Conservation (phyloP, 2,797 vertebrate species). For the Artibeus jamaicensis region DNA sequence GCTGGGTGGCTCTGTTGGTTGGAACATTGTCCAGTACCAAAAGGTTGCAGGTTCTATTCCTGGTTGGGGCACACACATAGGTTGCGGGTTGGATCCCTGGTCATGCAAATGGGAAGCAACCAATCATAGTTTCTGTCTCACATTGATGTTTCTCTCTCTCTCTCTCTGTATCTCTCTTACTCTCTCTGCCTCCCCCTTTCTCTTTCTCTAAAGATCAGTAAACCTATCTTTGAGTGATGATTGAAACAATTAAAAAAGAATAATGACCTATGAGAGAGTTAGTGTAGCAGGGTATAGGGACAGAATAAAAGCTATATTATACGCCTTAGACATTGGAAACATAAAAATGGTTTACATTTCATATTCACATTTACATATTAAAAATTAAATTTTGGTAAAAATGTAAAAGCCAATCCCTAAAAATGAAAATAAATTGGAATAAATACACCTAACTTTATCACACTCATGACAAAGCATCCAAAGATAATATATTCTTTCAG, state of each 20-base stretch:
- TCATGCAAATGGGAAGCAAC: too few relatives aligned
- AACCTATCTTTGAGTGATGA: too few relatives aligned
- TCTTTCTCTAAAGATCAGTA: too few relatives aligned
- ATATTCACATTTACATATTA: neutral
- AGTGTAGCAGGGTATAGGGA: neutral
- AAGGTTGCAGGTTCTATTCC: neutral
- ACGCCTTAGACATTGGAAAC: neutral
- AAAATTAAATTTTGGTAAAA: neutral
- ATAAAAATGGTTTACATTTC: neutral
- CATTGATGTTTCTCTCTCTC: too few relatives aligned
- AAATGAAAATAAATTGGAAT: neutral
- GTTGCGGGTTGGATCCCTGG: too few relatives aligned
- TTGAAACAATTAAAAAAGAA: too few relatives aligned
- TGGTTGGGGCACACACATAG: too few relatives aligned
- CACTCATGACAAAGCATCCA: neutral
- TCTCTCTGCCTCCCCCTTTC: too few relatives aligned
- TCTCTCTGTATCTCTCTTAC: too few relatives aligned
- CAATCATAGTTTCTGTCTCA: too few relatives aligned
- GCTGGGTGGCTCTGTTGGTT: neutral
- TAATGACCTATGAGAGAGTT: neutral
- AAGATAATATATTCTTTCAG: slow-evolving; percentile 15
- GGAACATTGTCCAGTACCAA: neutral
- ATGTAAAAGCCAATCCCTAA: neutral
- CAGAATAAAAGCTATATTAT: neutral
- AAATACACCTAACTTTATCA: slow-evolving; percentile 18